These are phyloP conservation scores for Ligdia adustata DNA, from an alignment of 2,888 invertebrate genomes.

Conservation along the genomic window DNA sequence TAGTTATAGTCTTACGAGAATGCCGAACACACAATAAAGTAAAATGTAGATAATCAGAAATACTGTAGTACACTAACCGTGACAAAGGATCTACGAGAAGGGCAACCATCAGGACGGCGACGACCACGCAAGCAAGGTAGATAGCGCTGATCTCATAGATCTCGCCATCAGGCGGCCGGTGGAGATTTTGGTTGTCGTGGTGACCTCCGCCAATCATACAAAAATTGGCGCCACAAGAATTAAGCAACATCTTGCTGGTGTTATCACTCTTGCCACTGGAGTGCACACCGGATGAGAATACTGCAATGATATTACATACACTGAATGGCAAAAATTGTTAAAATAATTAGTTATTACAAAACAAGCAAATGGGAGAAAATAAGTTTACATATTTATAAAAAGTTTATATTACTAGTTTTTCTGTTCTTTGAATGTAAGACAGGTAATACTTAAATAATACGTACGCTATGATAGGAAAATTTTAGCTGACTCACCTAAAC, in stretches of 20 bases:
- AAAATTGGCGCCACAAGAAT: conserved; percentile 92
- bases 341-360: too few relatives aligned
- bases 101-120: conserved; percentile 94
- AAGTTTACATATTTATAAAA: too few relatives aligned
- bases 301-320: conserved; percentile 72
- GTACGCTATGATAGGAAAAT: neutral
- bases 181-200: conserved; percentile 89
- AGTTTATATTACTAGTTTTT: too few relatives aligned
- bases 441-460: too few relatives aligned
- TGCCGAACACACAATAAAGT: too few relatives aligned
- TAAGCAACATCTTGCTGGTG: conserved; percentile 77
- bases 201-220: conserved; percentile 87
- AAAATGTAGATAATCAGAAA: too few relatives aligned
- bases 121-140: conserved; percentile 93
- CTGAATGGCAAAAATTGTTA: too few relatives aligned
- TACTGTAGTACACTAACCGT: conserved; percentile 87
- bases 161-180: conserved; percentile 92
- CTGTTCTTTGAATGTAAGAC: too few relatives aligned
- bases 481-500: conserved; percentile 87
- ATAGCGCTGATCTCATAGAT: conserved; percentile 95
- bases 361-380: too few relatives aligned
- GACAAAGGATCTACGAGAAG: conserved; percentile 95
- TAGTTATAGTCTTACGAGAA: too few relatives aligned
- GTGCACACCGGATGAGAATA: conserved; percentile 91
- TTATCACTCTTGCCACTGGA: conserved; percentile 73